Conservation (phyloP, 1,140 invertebrate species). For the Dreissena rostriformis region DNA sequence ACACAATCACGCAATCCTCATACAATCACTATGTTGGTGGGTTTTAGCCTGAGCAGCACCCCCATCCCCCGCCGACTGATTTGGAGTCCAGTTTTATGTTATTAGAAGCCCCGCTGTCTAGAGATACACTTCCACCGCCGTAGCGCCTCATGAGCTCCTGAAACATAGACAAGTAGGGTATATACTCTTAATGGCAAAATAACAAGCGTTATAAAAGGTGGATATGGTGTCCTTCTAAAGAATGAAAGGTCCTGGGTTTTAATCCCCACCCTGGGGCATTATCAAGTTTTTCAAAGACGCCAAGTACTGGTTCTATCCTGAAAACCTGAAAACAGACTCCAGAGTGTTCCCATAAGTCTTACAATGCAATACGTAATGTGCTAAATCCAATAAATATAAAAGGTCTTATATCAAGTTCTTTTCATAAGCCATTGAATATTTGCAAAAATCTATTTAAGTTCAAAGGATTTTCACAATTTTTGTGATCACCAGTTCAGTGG, state of each 20-base stretch:
- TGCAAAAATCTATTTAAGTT: too few relatives aligned
- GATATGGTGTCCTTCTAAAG: neutral
- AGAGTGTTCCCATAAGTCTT: too few relatives aligned
- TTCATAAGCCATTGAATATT: too few relatives aligned
- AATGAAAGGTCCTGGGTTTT: neutral
- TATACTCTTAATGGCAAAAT: neutral
- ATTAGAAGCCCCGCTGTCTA: conserved; percentile 58
- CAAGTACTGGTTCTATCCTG: neutral
- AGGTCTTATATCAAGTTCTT: too few relatives aligned
- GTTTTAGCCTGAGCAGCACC: conserved; percentile 47
- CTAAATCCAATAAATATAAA: too few relatives aligned
- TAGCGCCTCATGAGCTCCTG: conserved; percentile 75
- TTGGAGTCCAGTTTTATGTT: conserved; percentile 69
- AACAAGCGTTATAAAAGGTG: neutral
- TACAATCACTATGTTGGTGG: too few relatives aligned
- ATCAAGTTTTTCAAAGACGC: neutral
- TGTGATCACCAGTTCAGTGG: too few relatives aligned
- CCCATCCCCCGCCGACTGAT: conserved; percentile 58
- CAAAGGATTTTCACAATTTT: too few relatives aligned
- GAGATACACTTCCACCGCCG: conserved; percentile 68
- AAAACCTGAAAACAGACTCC: too few relatives aligned
- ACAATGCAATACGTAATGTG: too few relatives aligned
- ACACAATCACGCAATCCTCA: too few relatives aligned
- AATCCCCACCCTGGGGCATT: neutral
- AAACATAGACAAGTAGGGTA: conserved; percentile 22